phyloP scores from a whole-genome alignment of 2,888 invertebrate genomes.

The Acanthosepion esculentum region DNA sequence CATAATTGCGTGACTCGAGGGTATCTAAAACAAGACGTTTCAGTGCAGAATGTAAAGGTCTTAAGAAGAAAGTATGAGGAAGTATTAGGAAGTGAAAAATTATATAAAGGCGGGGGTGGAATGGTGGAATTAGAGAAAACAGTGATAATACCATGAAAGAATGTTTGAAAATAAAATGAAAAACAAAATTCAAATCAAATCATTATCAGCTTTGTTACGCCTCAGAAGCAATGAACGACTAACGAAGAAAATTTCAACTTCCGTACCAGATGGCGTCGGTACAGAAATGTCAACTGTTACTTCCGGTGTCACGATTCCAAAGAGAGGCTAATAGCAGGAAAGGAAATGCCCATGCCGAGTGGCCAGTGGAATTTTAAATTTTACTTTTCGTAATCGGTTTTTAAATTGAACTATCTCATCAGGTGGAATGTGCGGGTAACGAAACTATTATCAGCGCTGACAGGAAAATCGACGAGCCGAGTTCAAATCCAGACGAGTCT shows the following conservation, averaged over 20 bases:
- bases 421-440: too few relatives aligned
- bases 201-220: not conserved
- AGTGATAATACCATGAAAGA: not conserved
- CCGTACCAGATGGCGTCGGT: conserved; percentile 6
- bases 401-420: not conserved
- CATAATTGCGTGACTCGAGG: not conserved
- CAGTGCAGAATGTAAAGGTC: not conserved
- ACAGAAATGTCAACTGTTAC: not conserved
- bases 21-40: not conserved
- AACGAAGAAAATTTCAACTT: not conserved
- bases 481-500: too few relatives aligned
- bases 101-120: not conserved
- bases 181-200: not conserved
- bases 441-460: too few relatives aligned
- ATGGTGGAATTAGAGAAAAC: not conserved
- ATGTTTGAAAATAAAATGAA: not conserved
- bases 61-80: not conserved
- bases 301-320: not conserved
- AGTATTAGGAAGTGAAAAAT: not conserved
- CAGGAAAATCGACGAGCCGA: too few relatives aligned
- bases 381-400: not conserved
- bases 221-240: not conserved
- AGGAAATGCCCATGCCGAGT: not conserved
- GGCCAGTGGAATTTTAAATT: not conserved
- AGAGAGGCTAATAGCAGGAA: not conserved